Conservation (phyloP, 2,797 vertebrate genomes). For the Lacerta bilineata region DNA sequence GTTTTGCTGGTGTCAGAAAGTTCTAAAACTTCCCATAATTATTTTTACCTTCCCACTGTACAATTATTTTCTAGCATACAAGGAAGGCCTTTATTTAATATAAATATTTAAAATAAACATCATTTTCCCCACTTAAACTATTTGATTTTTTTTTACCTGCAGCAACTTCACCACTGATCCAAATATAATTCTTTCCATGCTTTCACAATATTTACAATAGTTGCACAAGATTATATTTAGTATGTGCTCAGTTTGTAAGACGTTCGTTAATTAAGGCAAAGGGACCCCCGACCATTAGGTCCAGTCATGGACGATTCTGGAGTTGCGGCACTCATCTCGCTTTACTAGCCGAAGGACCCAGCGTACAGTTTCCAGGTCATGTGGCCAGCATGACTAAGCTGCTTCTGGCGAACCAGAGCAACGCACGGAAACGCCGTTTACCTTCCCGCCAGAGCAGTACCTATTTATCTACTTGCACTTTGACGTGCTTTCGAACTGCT, state of each 20-base stretch:
- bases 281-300: too few relatives aligned
- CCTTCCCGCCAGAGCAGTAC: too few relatives aligned
- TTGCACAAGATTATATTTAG: neutral
- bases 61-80: conserved; percentile 66
- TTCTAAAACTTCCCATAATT: conserved; percentile 71
- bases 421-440: too few relatives aligned
- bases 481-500: too few relatives aligned
- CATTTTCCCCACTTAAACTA: neutral
- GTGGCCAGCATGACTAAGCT: too few relatives aligned
- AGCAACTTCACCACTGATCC: neutral
- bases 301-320: too few relatives aligned
- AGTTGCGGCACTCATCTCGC: too few relatives aligned
- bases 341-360: too few relatives aligned
- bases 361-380: too few relatives aligned
- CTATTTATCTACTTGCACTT: too few relatives aligned
- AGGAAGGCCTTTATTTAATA: conserved; percentile 69
- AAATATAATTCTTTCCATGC: neutral
- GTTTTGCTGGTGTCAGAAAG: neutral
- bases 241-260: neutral
- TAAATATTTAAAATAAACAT: conserved; percentile 46
- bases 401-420: too few relatives aligned
- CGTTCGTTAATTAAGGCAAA: neutral
- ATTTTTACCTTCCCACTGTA: conserved; percentile 60
- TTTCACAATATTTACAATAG: neutral
- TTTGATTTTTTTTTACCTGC: too few relatives aligned